These are phyloP conservation scores for Graphium colonna DNA, from an alignment of 2,888 invertebrate species.

Conservation along the genomic window DNA sequence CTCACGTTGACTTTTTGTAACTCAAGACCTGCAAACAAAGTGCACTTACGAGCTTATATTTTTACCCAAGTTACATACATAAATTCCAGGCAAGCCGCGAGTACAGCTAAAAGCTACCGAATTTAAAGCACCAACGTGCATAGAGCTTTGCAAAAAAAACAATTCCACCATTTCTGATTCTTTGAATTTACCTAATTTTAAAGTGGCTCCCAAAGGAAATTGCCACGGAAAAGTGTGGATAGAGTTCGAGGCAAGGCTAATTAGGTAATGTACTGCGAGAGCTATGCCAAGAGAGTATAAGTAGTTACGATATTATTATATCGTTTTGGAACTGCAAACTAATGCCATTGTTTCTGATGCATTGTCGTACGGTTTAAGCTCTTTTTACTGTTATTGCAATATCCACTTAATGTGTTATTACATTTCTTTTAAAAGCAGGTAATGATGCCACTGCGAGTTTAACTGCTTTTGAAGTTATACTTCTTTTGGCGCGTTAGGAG, in stretches of 20 bases:
- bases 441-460: not conserved
- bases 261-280: conserved; percentile 24
- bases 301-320: conserved; percentile 14
- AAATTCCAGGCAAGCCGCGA: not conserved
- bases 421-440: not conserved
- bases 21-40: too few species aligned
- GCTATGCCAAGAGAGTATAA: conserved; percentile 5
- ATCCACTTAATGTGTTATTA: not conserved
- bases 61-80: not conserved
- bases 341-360: conserved; percentile 8
- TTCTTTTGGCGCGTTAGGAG: too few species aligned
- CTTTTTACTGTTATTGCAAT: not conserved
- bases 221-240: conserved; percentile 18
- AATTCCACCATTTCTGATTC: not conserved
- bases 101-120: not conserved
- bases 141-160: not conserved
- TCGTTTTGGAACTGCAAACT: conserved; percentile 14
- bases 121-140: not conserved
- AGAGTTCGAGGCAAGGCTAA: conserved; percentile 19
- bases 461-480: too few species aligned
- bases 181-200: conserved; percentile 17
- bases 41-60: not conserved
- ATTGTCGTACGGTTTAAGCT: conserved; percentile 6
- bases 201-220: conserved; percentile 17
- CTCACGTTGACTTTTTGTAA: too few species aligned